These are phyloP conservation scores for Stramonita haemastoma DNA, from an alignment of 2,888 invertebrate genomes.

Conservation along the genomic window DNA sequence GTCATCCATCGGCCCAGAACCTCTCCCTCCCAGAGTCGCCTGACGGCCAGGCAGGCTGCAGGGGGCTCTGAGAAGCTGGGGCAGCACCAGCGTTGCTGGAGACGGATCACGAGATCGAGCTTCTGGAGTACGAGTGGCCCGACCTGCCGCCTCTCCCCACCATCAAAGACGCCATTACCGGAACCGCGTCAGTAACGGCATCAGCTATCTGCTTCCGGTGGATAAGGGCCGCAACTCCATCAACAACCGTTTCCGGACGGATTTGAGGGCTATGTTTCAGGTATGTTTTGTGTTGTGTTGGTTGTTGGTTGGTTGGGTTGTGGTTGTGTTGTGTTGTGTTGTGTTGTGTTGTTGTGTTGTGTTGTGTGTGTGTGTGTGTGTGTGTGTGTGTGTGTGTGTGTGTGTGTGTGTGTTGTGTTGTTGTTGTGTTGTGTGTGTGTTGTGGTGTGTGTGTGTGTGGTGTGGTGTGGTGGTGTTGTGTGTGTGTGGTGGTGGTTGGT, in stretches of 20 bases:
- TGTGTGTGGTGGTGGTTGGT: too few species aligned
- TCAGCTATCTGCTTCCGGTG: constrained; percentile 70
- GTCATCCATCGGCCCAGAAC: not conserved
- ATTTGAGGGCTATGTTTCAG: constrained; percentile 70
- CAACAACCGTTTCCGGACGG: constrained; percentile 67
- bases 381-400: not conserved
- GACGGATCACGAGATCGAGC: constrained; percentile 58
- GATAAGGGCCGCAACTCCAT: constrained; percentile 71
- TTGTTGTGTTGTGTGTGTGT: not conserved
- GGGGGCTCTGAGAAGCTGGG: not conserved
- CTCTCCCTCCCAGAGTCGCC: constrained; percentile 3
- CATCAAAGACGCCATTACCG: constrained; percentile 69
- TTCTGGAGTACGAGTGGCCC: constrained; percentile 72
- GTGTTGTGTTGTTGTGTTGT: not conserved
- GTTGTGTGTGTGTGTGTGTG: not conserved
- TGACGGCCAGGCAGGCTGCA: constrained; percentile 13
- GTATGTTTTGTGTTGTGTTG: not conserved
- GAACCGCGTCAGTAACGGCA: constrained; percentile 66
- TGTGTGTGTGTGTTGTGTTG: not conserved
- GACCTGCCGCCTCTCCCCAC: constrained; percentile 70
- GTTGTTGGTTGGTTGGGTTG: too few species aligned
- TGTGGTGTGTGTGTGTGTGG: not conserved
- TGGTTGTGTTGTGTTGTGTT: not conserved
- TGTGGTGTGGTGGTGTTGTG: not conserved
- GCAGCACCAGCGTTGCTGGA: constrained; percentile 39